phyloP scores from a whole-genome alignment of 2,113 vertebrate genomes.

The Pelusios castaneus region DNA sequence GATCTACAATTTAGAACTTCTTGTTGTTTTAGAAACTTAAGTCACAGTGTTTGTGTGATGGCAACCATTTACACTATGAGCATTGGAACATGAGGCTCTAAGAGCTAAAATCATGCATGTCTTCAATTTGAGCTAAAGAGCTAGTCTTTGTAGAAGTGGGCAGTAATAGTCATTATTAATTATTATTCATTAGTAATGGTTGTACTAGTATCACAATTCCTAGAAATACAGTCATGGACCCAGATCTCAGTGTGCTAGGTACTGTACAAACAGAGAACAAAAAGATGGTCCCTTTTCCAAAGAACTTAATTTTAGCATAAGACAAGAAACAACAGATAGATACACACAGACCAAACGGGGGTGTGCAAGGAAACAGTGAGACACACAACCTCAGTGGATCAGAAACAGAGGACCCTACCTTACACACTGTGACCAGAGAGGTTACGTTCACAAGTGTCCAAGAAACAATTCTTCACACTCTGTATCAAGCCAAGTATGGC shows the following conservation, averaged over 20 bases:
- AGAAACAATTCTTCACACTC: neutral
- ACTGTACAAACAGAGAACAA: neutral
- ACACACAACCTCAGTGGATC: neutral
- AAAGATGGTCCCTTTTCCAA: neutral
- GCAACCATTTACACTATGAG: neutral
- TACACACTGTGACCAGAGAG: neutral
- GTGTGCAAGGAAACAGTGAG: neutral
- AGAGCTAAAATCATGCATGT: neutral
- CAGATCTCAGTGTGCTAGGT: neutral
- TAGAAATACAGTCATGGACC: neutral
- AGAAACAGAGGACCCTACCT: neutral
- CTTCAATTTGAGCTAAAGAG: slow-evolving; percentile 22
- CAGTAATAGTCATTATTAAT: neutral
- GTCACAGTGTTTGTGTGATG: neutral
- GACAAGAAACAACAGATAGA: neutral
- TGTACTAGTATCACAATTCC: neutral
- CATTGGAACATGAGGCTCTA: neutral
- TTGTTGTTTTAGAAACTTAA: slow-evolving; percentile 59
- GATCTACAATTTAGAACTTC: slow-evolving; percentile 48
- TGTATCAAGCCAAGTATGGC: neutral
- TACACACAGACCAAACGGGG: neutral
- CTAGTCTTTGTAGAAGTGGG: neutral
- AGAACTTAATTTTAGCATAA: neutral
- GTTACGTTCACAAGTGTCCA: neutral
- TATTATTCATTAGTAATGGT: neutral